phyloP scores from a whole-genome alignment of 2,888 invertebrate genomes.

The Autographa gamma region DNA sequence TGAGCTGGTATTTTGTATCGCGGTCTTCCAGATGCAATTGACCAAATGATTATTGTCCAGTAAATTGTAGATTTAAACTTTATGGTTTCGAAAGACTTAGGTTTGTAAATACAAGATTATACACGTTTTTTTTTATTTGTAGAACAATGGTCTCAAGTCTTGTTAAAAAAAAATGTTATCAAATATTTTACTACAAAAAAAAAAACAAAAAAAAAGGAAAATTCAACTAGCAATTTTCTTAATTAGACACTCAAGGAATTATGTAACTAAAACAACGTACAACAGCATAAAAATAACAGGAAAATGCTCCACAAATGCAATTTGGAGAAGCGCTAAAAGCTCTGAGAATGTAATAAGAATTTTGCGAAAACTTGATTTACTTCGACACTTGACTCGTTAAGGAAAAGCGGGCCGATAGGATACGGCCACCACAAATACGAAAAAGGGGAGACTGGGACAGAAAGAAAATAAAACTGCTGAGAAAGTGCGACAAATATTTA shows the following conservation, averaged over 20 bases:
- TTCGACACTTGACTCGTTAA: slow-evolving; percentile 56
- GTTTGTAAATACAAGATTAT: too few species aligned
- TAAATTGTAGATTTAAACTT: too few species aligned
- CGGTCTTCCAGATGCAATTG: neutral
- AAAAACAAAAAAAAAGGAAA: neutral
- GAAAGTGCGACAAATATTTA: too few species aligned
- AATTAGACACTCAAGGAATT: neutral
- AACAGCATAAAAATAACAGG: slow-evolving; percentile 25
- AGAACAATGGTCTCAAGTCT: too few species aligned
- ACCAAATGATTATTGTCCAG: too few species aligned
- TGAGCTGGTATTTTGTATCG: neutral
- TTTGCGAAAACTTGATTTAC: slow-evolving; percentile 56
- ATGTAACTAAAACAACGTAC: neutral
- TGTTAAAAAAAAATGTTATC: too few species aligned
- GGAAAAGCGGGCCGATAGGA: slow-evolving; percentile 46
- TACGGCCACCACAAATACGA: slow-evolving; percentile 22
- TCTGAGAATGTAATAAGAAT: slow-evolving; percentile 49
- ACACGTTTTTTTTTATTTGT: too few species aligned
- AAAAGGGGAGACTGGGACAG: neutral
- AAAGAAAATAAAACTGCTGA: neutral
- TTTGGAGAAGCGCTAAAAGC: slow-evolving; percentile 50
- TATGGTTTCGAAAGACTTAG: too few species aligned
- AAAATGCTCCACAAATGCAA: slow-evolving; percentile 44
- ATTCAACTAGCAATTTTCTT: neutral
- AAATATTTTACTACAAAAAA: neutral